These are phyloP conservation scores for Dendrolimus punctatus DNA, from an alignment of 1,140 invertebrate species.

Conservation along the genomic window DNA sequence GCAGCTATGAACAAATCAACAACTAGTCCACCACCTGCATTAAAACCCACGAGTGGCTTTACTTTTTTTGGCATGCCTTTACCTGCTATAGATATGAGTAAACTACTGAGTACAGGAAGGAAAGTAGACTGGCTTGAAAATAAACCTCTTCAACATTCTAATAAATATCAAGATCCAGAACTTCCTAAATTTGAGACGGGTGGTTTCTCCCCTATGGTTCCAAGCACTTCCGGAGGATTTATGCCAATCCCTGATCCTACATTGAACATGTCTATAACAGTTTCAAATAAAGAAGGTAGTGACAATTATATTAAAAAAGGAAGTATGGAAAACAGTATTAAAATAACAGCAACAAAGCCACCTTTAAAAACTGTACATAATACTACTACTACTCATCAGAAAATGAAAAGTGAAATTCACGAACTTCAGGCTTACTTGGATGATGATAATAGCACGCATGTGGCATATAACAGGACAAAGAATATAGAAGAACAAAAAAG, in stretches of 20 bases:
- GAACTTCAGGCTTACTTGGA: constrained; percentile 50
- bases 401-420: constrained; percentile 58
- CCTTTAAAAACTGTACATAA: constrained; percentile 28
- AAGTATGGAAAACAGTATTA: constrained; percentile 24
- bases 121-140: constrained; percentile 61
- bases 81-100: constrained; percentile 80
- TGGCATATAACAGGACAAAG: constrained; percentile 59
- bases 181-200: constrained; percentile 79
- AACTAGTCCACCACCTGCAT: constrained; percentile 41
- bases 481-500: constrained; percentile 53
- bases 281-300: constrained; percentile 8
- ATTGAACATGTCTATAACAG: constrained; percentile 25
- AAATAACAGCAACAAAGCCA: constrained; percentile 24
- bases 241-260: constrained; percentile 77
- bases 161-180: constrained; percentile 67
- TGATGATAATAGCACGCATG: constrained; percentile 50
- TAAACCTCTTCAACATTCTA: constrained; percentile 25
- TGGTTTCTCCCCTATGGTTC: constrained; percentile 81
- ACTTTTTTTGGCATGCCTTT: constrained; percentile 89
- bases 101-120: constrained; percentile 73
- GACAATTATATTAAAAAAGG: constrained; percentile 24
- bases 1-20: constrained; percentile 74
- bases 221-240: constrained; percentile 79
- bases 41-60: constrained; percentile 72
- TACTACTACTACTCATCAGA: constrained; percentile 45